Evolutionary conservation across 1,140 invertebrate genomes (phyloP).

Genomic region (Micrasema minimum): DNA sequence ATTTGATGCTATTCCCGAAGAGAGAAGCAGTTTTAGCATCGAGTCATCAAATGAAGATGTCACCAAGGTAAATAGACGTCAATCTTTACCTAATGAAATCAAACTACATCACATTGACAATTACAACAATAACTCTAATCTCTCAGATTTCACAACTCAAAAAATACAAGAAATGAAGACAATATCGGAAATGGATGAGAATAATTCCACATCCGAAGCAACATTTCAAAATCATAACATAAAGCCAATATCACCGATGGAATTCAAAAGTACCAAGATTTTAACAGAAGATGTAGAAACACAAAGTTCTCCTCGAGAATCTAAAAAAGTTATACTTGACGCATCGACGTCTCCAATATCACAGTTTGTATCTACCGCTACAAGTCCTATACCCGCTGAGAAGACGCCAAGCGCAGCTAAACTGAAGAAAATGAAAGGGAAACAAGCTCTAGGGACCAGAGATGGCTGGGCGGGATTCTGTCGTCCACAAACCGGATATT

Average conservation of each 20-base stretch:
- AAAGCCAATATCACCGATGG: no score
- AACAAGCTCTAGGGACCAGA: constrained; percentile 54
- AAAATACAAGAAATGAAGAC: background rate
- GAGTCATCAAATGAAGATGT: constrained; percentile 59
- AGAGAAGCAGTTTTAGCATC: constrained; percentile 62
- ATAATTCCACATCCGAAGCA: background rate
- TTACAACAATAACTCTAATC: background rate
- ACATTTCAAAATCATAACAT: no score
- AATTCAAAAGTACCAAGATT: no score
- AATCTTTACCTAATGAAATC: constrained; percentile 34
- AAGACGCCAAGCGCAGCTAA: constrained; percentile 23
- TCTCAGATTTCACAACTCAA: no score
- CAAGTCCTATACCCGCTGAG: constrained; percentile 46
- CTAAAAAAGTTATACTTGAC: constrained; percentile 30
- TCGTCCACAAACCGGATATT: constrained; percentile 49
- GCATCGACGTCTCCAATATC: constrained; percentile 48
- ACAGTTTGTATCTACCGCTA: constrained; percentile 47
- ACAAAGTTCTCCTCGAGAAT: constrained; percentile 3
- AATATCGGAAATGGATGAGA: constrained; percentile 7
- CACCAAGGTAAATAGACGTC: constrained; percentile 37
- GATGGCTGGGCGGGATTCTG: constrained; percentile 51
- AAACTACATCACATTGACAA: constrained; percentile 34
- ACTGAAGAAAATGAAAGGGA: constrained; percentile 46
- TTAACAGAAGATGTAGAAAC: constrained; percentile 14
- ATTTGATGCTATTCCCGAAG: constrained; percentile 67